Evolutionary conservation across 2,888 invertebrate species (phyloP).

Genomic region (Tenthredo notha): DNA sequence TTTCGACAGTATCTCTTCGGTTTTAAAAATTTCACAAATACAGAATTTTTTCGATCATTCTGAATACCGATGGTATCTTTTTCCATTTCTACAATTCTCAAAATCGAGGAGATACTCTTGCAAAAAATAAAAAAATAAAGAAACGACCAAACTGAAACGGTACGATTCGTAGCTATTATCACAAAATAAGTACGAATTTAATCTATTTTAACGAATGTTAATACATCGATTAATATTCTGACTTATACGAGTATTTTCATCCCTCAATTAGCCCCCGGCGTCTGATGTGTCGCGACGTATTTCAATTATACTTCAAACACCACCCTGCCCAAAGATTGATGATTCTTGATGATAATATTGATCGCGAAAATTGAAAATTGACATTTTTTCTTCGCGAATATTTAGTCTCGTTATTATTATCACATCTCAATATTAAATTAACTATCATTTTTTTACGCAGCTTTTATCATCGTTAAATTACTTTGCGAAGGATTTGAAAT

Average conservation of each 20-base stretch:
- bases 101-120: too few species aligned
- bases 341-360: not conserved
- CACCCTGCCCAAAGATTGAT: not conserved
- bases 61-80: too few species aligned
- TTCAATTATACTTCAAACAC: constrained; percentile 2
- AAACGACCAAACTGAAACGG: too few species aligned
- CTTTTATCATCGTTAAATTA: not conserved
- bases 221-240: constrained; percentile 7
- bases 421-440: not conserved
- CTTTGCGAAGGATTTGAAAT: not conserved
- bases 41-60: too few species aligned
- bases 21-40: too few species aligned
- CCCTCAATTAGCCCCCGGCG: not conserved
- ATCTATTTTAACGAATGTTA: not conserved
- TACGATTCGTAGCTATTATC: too few species aligned
- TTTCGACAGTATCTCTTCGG: too few species aligned
- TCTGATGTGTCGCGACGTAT: not conserved
- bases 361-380: not conserved
- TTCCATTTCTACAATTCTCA: too few species aligned
- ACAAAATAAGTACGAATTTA: not conserved
- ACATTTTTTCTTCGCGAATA: not conserved
- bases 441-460: not conserved
- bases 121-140: too few species aligned
- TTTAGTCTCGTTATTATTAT: not conserved
- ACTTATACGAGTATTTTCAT: not conserved